A percentile compares a stretch with the other conserved stretches of the same genome.
Conservation (phyloP, 2,113 vertebrate species). For the Scophthalmus maximus region DNA sequence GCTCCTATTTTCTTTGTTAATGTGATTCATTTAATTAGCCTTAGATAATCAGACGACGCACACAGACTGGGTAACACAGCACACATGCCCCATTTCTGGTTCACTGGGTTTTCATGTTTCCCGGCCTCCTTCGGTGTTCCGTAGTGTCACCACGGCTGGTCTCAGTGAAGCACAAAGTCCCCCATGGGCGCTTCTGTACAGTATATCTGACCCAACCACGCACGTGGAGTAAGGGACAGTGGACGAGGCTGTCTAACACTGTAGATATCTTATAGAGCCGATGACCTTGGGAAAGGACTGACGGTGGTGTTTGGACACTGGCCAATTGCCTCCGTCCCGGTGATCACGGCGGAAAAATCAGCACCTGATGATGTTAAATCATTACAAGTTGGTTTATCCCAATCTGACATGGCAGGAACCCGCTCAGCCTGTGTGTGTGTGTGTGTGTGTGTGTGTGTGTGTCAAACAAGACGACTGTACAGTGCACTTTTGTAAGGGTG, state of each 20-base stretch:
- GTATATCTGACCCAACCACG: slow-evolving; percentile 27
- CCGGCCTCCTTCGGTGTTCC: slow-evolving; percentile 16
- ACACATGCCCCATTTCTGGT: slow-evolving; percentile 25
- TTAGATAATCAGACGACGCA: slow-evolving; percentile 32
- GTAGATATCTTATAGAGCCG: slow-evolving; percentile 2
- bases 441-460: slow-evolving; percentile 4
- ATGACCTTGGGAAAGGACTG: slow-evolving; percentile 20
- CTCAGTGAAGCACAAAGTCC: slow-evolving; percentile 25
- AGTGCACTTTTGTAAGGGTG: not conserved
- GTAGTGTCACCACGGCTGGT: slow-evolving; percentile 28
- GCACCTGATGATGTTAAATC: not conserved
- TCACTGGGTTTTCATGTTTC: slow-evolving; percentile 29
- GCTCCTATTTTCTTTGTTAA: slow-evolving; percentile 31
- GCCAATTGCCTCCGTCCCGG: not conserved
- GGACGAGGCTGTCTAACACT: slow-evolving; percentile 30
- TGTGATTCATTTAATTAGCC: slow-evolving; percentile 34
- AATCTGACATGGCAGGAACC: not conserved
- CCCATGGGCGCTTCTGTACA: slow-evolving; percentile 34
- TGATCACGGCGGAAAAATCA: not conserved
- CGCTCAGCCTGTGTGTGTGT: not conserved
- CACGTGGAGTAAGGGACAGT: slow-evolving; percentile 30
- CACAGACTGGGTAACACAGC: slow-evolving; percentile 8
- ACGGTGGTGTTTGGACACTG: slow-evolving; percentile 10
- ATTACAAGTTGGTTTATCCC: not conserved
- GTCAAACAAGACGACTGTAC: not conserved